Conservation (phyloP, 2,113 vertebrate species). For the Asarcornis scutulata region DNA sequence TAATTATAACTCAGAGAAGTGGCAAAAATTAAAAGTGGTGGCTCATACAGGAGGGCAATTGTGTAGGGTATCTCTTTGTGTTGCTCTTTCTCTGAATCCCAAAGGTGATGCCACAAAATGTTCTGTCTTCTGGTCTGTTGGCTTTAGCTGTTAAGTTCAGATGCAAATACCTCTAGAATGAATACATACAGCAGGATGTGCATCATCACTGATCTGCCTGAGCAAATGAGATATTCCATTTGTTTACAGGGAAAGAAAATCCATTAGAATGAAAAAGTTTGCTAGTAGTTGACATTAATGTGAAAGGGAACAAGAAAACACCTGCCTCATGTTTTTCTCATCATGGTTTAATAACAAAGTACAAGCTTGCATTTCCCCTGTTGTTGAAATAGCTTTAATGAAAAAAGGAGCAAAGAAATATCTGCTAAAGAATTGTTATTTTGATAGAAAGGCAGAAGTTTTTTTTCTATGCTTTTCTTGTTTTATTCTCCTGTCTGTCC, state of each 20-base stretch:
- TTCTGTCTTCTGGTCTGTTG: neutral
- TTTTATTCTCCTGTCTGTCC: neutral
- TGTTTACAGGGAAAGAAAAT: conserved; percentile 38
- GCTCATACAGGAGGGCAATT: neutral
- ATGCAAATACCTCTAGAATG: neutral
- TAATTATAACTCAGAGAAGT: neutral
- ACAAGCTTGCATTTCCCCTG: neutral
- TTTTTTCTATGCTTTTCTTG: neutral
- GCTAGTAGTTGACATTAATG: neutral
- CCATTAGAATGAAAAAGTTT: neutral
- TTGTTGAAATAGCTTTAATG: neutral
- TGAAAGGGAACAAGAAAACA: neutral
- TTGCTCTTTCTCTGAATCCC: neutral
- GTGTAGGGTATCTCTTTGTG: neutral
- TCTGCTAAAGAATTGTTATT: neutral
- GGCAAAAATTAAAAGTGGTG: neutral
- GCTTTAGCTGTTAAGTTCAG: neutral
- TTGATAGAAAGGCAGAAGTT: neutral
- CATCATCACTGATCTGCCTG: neutral
- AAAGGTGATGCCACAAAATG: neutral
- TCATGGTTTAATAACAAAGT: neutral
- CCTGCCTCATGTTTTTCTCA: neutral
- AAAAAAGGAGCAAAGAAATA: neutral
- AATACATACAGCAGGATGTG: neutral
- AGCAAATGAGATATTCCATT: conserved; percentile 19